Evolutionary conservation across 2,888 invertebrate genomes (phyloP).

Genomic region (Cheilosia vulpina): DNA sequence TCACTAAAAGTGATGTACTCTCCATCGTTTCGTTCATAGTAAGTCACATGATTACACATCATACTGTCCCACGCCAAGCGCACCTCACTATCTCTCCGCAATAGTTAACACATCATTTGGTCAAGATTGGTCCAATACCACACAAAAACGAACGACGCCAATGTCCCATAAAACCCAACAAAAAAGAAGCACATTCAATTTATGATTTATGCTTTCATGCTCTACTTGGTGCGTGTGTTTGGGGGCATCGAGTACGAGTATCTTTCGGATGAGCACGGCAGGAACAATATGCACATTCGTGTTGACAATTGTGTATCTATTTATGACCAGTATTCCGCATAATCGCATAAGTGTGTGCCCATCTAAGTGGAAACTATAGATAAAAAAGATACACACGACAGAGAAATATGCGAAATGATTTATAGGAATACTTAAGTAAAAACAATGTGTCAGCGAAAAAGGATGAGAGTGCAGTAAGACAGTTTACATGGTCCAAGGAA

Average conservation of each 20-base stretch:
- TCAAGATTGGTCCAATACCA: constrained; percentile 55
- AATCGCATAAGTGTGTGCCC: constrained; percentile 81
- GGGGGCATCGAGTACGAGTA: constrained; percentile 50
- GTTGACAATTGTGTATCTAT: constrained; percentile 71
- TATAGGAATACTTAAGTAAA: constrained; percentile 66
- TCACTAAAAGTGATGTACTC: background rate
- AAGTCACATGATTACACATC: background rate
- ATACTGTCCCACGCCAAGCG: background rate
- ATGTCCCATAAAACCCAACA: constrained; percentile 7
- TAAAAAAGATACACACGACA: constrained; percentile 76
- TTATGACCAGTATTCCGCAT: constrained; percentile 70
- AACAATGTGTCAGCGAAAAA: constrained; percentile 72
- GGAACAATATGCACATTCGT: constrained; percentile 49
- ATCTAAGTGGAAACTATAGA: constrained; percentile 83
- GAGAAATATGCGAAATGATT: constrained; percentile 56
- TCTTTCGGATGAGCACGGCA: constrained; percentile 27
- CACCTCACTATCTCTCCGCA: constrained; percentile 15
- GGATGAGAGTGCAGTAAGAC: constrained; percentile 23
- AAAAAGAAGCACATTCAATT: constrained; percentile 65
- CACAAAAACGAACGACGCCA: constrained; percentile 1
- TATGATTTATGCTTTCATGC: constrained; percentile 80
- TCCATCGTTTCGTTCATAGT: background rate
- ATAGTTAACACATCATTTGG: constrained; percentile 74
- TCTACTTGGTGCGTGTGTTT: constrained; percentile 48
- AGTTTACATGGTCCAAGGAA: constrained; percentile 42